Base-by-base conservation (phyloP, 2,888 invertebrate genomes). In the Oxycera nigricornis region DNA sequence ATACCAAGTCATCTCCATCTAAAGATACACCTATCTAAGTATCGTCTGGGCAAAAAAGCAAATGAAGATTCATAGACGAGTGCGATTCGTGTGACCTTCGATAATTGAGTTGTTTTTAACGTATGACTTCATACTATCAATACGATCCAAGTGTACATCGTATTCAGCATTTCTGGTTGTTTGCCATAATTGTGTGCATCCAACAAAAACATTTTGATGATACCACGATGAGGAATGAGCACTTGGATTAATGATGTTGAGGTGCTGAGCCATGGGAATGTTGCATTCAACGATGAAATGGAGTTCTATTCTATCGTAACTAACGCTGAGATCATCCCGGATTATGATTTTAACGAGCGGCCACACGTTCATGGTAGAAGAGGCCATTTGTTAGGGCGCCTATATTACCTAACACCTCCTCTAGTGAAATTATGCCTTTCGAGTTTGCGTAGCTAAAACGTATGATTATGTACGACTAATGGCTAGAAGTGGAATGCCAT, bases 121-220 rank as follows among this genome's bases (percentile, higher is more conserved):
- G 59, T 24, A 59, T 59, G 30, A 59, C n/a, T 59, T 59, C 59
- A 59, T 59, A 30, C 22, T 22, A 55, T 55, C 55, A 24, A 46
- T 46, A 14, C 46, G 2, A 46, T n/a, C 46, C 3, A 11, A n/a
- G 46, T 46, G 17, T 46, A 46, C 11, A 7, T 46, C 17, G 17
- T 17, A 17, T 7, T 11, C 3, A 7, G 46, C 17, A 46, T 46
- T 46, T 46, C 46, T 46, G 17, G 46, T 46, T 14, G 17, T 46
- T 46, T 46, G 46, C 17, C 2, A 46, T 3, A n/a, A 46, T 3
- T 46, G 46, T 46, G 3, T 3, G 46, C 11, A 46, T 46, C 2
- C 14, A 46, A 46, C 46, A 46, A 46, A 46, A 46, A 46, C 6
- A 7, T 46, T 46, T 46, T 46, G 17, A 14, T 46, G 46, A 46